A percentile compares a stretch with the other conserved stretches of the same genome.
These are phyloP conservation scores for Vimba vimba DNA, from an alignment of 2,113 vertebrate species.

Conservation along the genomic window DNA sequence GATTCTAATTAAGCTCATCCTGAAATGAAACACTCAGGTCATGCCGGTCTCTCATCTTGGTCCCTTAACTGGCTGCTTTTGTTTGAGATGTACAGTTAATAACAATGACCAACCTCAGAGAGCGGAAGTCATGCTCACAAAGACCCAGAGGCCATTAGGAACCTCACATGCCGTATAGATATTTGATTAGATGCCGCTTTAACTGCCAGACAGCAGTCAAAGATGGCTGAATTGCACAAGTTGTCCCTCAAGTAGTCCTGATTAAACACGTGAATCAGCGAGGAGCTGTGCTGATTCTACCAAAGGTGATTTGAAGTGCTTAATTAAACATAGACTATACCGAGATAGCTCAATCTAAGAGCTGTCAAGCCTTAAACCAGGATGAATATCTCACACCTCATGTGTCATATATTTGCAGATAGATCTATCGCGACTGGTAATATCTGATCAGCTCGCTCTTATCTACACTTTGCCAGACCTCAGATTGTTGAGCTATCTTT, in stretches of 20 bases:
- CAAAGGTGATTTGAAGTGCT: constrained; percentile 41
- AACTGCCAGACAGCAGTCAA: constrained; percentile 23
- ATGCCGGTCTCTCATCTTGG: constrained; percentile 72
- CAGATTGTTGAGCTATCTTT: constrained; percentile 73
- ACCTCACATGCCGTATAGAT: constrained; percentile 40
- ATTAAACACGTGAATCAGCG: constrained; percentile 35
- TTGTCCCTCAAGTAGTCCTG: constrained; percentile 27
- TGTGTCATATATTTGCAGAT: constrained; percentile 72
- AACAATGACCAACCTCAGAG: constrained; percentile 75
- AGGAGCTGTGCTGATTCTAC: constrained; percentile 46
- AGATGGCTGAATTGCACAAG: constrained; percentile 37
- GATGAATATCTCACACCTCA: constrained; percentile 63
- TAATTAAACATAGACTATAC: constrained; percentile 68
- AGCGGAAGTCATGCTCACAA: constrained; percentile 66
- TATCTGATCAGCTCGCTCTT: constrained; percentile 62
- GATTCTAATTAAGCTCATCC: constrained; percentile 77
- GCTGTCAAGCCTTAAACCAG: constrained; percentile 56
- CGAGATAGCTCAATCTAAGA: constrained; percentile 57
- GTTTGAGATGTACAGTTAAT: constrained; percentile 75
- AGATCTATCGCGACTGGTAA: constrained; percentile 62
- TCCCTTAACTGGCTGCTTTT: constrained; percentile 71
- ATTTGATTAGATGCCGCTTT: constrained; percentile 18
- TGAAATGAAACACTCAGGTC: constrained; percentile 71
- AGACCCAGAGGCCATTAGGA: constrained; percentile 62
- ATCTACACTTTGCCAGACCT: constrained; percentile 69